A percentile compares a stretch with the other conserved stretches of the same genome.
Evolutionary conservation across 1,140 invertebrate genomes (phyloP).

Genomic region (Schlechtendalia chinensis): DNA sequence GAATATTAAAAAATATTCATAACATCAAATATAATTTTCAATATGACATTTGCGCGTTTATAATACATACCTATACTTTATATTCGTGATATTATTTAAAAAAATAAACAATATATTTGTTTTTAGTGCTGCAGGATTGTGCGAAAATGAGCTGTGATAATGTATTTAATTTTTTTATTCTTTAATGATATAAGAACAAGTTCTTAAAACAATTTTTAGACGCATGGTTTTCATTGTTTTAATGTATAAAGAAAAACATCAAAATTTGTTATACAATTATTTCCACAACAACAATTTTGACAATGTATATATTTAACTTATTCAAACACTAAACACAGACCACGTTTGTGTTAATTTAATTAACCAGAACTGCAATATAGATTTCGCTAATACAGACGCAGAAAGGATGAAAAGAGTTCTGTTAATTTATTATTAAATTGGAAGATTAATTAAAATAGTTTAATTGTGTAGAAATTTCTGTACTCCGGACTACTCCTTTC

Average conservation of each 20-base stretch:
- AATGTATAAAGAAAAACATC: too few relatives aligned
- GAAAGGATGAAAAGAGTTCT: neutral
- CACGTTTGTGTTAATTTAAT: neutral
- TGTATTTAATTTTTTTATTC: too few relatives aligned
- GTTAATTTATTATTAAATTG: constrained; percentile 16
- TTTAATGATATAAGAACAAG: too few relatives aligned
- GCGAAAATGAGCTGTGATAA: too few relatives aligned
- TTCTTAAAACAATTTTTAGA: too few relatives aligned
- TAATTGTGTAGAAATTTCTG: constrained; percentile 1
- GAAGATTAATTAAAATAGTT: constrained; percentile 32
- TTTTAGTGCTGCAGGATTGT: too few relatives aligned
- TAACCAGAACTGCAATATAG: neutral
- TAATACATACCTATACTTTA: neutral
- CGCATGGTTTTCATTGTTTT: too few relatives aligned
- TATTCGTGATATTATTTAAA: neutral
- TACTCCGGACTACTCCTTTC: neutral
- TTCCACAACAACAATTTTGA: neutral
- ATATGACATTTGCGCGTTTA: neutral
- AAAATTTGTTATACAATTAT: neutral
- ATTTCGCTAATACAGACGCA: neutral
- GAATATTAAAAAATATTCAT: neutral
- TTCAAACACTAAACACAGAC: neutral
- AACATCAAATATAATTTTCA: neutral
- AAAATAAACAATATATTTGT: too few relatives aligned
- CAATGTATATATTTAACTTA: neutral